These are phyloP conservation scores for Drosophila glabriapex DNA, from an alignment of 2,888 invertebrate species.

Conservation along the genomic window DNA sequence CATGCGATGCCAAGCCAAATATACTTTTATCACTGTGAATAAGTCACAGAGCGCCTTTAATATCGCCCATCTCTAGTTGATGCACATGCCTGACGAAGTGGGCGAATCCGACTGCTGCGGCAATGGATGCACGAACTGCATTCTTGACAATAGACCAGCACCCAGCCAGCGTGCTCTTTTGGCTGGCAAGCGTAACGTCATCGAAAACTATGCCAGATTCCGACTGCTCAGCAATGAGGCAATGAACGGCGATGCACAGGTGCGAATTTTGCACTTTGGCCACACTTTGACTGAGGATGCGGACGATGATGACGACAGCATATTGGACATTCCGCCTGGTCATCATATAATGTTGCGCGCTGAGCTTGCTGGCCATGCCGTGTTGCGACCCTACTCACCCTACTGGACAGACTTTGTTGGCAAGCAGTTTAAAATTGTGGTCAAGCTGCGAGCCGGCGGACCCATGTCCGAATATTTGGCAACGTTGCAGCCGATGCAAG, in stretches of 20 bases:
- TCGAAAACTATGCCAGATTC: slow-evolving; percentile 63
- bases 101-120: slow-evolving; percentile 83
- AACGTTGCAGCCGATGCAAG: slow-evolving; percentile 85
- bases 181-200: slow-evolving; percentile 67
- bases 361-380: slow-evolving; percentile 7
- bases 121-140: slow-evolving; percentile 84
- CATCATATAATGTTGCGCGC: slow-evolving; percentile 79
- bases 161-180: slow-evolving; percentile 46
- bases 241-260: slow-evolving; percentile 39
- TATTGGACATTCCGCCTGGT: slow-evolving; percentile 80
- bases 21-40: not conserved
- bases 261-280: slow-evolving; percentile 76
- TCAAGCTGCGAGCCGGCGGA: slow-evolving; percentile 88
- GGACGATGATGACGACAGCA: slow-evolving; percentile 52
- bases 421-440: slow-evolving; percentile 87
- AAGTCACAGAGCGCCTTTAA: not conserved
- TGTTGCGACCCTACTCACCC: slow-evolving; percentile 83
- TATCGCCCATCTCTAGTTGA: slow-evolving; percentile 32
- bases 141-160: slow-evolving; percentile 75
- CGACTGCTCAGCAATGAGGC: slow-evolving; percentile 49
- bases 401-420: slow-evolving; percentile 74
- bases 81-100: slow-evolving; percentile 40
- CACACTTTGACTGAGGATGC: slow-evolving; percentile 25
- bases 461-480: slow-evolving; percentile 87
- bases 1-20: not conserved